Percentiles rank a stretch among this genome's conserved stretches.
Evolutionary conservation across 2,113 vertebrate species (phyloP).

Genomic region (Hemicordylus capensis): DNA sequence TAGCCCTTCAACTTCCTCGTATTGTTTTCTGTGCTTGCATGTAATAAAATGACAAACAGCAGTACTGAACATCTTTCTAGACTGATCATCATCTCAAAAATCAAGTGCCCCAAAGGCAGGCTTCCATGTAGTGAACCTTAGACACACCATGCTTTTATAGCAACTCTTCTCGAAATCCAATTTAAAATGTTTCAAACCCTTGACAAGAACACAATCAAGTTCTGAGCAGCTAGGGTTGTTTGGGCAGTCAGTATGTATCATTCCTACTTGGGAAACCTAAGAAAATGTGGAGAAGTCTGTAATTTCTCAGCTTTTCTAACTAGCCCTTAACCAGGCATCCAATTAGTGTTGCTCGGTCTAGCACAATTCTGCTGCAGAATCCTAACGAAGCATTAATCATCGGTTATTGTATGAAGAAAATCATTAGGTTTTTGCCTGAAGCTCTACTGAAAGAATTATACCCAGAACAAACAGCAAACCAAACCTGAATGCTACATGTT

Average conservation of each 20-base stretch:
- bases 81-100: neutral
- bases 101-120: neutral
- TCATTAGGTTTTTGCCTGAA: conserved; percentile 42
- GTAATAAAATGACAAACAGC: neutral
- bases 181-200: conserved; percentile 13
- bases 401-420: conserved; percentile 42
- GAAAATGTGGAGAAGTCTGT: neutral
- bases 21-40: neutral
- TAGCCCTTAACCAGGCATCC: conserved; percentile 14
- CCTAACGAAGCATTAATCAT: conserved; percentile 50
- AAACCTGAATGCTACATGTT: neutral
- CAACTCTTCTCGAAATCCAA: neutral
- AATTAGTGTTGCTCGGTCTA: conserved; percentile 38
- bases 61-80: neutral
- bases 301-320: conserved; percentile 22
- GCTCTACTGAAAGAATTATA: conserved; percentile 32
- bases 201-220: neutral
- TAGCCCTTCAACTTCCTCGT: too few relatives aligned
- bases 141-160: neutral
- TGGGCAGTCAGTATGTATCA: neutral
- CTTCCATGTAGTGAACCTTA: neutral
- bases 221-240: neutral
- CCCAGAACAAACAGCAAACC: neutral
- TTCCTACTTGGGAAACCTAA: conserved; percentile 20
- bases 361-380: conserved; percentile 24